Evolutionary conservation across 2,113 vertebrate species (phyloP), one percentile per base, ranked within the genome.

Genomic region (Bucco capensis): DNA sequence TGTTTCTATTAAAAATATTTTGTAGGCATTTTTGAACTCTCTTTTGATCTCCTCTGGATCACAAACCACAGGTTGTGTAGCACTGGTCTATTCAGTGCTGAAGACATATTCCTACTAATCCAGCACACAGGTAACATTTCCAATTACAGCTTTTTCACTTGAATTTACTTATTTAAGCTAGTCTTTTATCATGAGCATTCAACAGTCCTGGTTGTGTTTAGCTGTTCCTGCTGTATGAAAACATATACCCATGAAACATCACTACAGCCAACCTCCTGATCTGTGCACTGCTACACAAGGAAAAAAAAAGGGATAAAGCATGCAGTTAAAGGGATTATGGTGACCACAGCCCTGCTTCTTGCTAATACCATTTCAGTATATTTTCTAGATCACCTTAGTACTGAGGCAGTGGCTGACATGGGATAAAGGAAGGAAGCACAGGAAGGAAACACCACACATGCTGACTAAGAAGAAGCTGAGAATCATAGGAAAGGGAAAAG

Each of bases 291-390:
- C 77, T n/a, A 37, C 0, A 2, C n/a, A n/a, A n/a, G n/a, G n/a
- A n/a, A 9, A 5, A 38, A 54, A 51, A 67, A 53, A 58, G 60
- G 31, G 62, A 69, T 57, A 16, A 37, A 76, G 92, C 70, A 14
- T 8, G 62, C 86, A 90, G 54, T 92, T 93, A 94, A 92, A 92
- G 74, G 46, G 70, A 90, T 92, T 93, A 92, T 4, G 23, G 66
- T 75, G 70, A 49, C 79, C 61, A 51, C 0, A 0, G 84, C 71
- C 44, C 83, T 86, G n/a, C 33, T 17, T 30, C 84, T 50, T 30
- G 46, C 54, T 93, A 93, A 92, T 89, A 51, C 57, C 81, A 85
- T 89, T 94, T 79, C 87, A 76, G 78, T 85, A 78, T 30, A 38
- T 87, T 94, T 92, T 89, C 82, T 73, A 92, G 81, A 91, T 87